A percentile compares a stretch with the other conserved stretches of the same genome.
Conservation (phyloP, 2,888 invertebrate species). For the Spilarctia lutea region DNA sequence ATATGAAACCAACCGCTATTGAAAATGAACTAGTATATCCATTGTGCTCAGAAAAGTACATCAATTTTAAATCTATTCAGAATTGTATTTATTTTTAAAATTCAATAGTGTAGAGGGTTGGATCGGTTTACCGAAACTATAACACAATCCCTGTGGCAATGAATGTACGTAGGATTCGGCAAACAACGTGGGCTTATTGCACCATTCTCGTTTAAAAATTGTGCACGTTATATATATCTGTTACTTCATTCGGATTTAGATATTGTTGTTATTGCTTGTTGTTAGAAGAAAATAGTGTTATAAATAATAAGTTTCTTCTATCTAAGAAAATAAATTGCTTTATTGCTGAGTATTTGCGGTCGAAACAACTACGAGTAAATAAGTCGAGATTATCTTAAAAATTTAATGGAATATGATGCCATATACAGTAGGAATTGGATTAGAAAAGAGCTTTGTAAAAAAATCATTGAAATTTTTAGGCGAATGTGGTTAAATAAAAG, state of each 20-base stretch:
- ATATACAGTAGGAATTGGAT: background rate
- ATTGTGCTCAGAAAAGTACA: conserved; percentile 27
- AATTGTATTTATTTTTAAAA: conserved; percentile 44
- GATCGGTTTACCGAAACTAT: conserved; percentile 28
- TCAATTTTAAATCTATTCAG: conserved; percentile 51
- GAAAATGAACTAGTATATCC: conserved; percentile 18
- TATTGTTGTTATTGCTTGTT: conserved; percentile 22
- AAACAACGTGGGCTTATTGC: conserved; percentile 33
- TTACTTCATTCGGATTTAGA: conserved; percentile 21
- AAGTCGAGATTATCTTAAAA: background rate
- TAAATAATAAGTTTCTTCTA: background rate
- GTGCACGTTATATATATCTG: conserved; percentile 36
- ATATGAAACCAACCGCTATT: conserved; percentile 11
- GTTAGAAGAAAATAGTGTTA: background rate
- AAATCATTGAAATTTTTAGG: too few species aligned
- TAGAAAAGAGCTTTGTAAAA: background rate
- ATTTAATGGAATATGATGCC: background rate
- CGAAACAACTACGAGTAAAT: background rate
- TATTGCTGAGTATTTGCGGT: background rate
- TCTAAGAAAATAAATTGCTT: background rate
- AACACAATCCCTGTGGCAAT: conserved; percentile 43
- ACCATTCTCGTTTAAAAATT: conserved; percentile 18
- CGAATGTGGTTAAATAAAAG: too few species aligned
- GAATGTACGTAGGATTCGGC: conserved; percentile 14
- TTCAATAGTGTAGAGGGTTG: conserved; percentile 42